A percentile compares a stretch with the other conserved stretches of the same genome.
These are phyloP conservation scores for Harmothoe impar DNA, from an alignment of 2,888 invertebrate genomes.

Conservation along the genomic window DNA sequence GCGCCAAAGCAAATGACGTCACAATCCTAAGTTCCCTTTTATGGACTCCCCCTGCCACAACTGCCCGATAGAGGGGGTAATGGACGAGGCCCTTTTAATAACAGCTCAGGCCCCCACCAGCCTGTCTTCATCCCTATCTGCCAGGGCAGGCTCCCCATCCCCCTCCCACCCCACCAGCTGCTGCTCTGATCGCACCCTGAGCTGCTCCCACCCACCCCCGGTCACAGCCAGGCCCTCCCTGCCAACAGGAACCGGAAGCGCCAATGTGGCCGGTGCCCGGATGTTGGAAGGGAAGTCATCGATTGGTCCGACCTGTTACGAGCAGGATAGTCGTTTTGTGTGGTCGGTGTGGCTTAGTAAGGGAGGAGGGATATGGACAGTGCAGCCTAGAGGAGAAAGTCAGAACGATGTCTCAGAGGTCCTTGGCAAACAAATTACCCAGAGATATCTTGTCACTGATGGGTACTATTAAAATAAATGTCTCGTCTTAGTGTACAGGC, in stretches of 20 bases:
- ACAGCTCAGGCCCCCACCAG: background rate
- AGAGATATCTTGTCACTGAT: no score
- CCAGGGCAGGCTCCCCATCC: background rate
- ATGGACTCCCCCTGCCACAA: background rate
- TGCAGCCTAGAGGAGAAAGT: background rate
- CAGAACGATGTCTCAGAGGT: no score
- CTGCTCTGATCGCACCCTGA: background rate
- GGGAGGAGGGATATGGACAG: background rate
- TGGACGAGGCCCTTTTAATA: slow-evolving; percentile 7
- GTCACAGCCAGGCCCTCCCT: background rate
- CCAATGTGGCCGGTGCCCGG: slow-evolving; percentile 37
- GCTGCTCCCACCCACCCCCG: background rate
- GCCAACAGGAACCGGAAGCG: slow-evolving; percentile 31
- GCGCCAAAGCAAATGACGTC: background rate
- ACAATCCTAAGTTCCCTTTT: background rate
- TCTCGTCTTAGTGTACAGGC: no score
- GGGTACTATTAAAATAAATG: no score
- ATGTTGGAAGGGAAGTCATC: slow-evolving; percentile 31
- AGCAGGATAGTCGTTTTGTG: slow-evolving; percentile 1
- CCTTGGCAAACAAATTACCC: no score
- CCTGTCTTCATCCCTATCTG: background rate
- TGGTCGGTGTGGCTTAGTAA: background rate
- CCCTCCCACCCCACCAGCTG: background rate
- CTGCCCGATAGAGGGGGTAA: background rate
- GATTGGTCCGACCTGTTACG: slow-evolving; percentile 3